Percentiles rank a stretch among this genome's conserved stretches.
phyloP scores from a whole-genome alignment of 2,113 vertebrate genomes.

The Sphyrna mokarran region DNA sequence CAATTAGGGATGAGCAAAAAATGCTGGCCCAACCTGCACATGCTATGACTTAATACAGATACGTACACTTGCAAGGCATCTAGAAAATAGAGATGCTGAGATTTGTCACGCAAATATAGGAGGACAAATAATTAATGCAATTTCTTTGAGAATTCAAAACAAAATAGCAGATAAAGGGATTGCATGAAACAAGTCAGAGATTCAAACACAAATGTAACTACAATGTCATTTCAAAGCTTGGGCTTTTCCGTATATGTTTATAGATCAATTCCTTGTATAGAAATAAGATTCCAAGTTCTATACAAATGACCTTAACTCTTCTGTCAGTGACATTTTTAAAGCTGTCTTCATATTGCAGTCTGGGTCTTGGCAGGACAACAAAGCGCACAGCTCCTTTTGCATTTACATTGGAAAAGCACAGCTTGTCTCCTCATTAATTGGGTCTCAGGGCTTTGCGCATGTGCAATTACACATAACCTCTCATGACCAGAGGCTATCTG shows the following conservation, averaged over 20 bases:
- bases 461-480: background rate
- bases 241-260: background rate
- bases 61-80: too few relatives aligned
- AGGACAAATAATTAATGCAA: background rate
- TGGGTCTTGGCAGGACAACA: background rate
- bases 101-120: too few relatives aligned
- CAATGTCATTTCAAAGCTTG: background rate
- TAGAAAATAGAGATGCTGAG: too few relatives aligned
- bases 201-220: background rate
- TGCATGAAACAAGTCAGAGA: too few relatives aligned
- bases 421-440: background rate
- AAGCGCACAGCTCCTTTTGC: background rate
- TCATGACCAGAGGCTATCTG: background rate
- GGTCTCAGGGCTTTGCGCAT: background rate
- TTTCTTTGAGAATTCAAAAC: background rate
- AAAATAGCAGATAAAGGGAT: background rate
- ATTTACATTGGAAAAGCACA: background rate
- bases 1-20: too few relatives aligned
- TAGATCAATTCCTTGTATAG: background rate
- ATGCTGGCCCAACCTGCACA: too few relatives aligned
- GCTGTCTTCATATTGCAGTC: background rate
- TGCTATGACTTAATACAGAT: too few relatives aligned
- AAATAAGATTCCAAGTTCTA: background rate
- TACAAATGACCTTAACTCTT: background rate
- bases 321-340: background rate